Conservation (phyloP, 1,140 invertebrate species). For the Anastatus disparis region DNA sequence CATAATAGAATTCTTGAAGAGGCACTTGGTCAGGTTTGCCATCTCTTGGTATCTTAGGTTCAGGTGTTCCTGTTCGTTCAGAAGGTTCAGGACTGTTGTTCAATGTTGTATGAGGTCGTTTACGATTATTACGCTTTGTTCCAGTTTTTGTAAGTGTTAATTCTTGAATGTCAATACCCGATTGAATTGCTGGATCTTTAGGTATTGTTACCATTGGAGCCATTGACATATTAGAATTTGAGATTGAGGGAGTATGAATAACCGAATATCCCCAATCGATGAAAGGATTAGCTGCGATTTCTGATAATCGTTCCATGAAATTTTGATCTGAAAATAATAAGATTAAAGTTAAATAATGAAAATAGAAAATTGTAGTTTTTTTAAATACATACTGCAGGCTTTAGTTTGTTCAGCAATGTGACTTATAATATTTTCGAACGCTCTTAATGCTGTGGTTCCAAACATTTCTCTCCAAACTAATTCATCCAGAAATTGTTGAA, state of each 20-base stretch:
- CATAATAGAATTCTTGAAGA: slow-evolving; percentile 62
- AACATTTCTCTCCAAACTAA: slow-evolving; percentile 83
- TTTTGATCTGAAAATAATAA: slow-evolving; percentile 53
- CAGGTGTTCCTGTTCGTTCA: not conserved
- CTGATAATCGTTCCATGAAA: slow-evolving; percentile 70
- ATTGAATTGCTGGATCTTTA: slow-evolving; percentile 40
- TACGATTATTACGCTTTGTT: slow-evolving; percentile 8
- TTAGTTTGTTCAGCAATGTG: slow-evolving; percentile 84
- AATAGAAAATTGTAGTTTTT: slow-evolving; percentile 6
- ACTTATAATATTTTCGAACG: slow-evolving; percentile 82
- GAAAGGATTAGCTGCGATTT: slow-evolving; percentile 82
- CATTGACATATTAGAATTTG: not conserved
- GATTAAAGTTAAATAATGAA: slow-evolving; percentile 24
- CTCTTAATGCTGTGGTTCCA: slow-evolving; percentile 77
- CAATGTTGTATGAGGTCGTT: not conserved
- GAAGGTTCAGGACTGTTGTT: slow-evolving; percentile 16
- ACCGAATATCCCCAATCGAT: slow-evolving; percentile 76
- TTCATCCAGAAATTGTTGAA: slow-evolving; percentile 90
- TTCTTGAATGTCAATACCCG: not conserved
- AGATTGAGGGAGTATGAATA: not conserved
- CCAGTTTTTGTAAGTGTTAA: not conserved
- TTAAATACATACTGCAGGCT: slow-evolving; percentile 61
- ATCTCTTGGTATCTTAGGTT: slow-evolving; percentile 28
- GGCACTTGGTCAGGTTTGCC: slow-evolving; percentile 43
- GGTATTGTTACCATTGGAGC: slow-evolving; percentile 42